Conservation (phyloP, 2,797 vertebrate species). For the Psittacula derbiana region DNA sequence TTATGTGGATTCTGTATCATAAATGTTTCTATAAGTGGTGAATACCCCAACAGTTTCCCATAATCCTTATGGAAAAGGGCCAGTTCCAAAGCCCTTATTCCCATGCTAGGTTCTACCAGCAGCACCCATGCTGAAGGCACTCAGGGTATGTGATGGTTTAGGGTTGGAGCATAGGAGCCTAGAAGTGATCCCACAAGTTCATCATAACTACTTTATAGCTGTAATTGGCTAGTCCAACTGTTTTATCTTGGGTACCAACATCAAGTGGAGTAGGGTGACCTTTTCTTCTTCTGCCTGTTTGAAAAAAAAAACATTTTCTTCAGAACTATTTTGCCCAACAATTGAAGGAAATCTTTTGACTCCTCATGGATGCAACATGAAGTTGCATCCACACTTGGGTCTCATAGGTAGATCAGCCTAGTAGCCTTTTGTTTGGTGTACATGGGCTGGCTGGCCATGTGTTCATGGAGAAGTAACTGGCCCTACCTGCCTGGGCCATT, state of each 20-base stretch:
- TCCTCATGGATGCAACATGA: background rate
- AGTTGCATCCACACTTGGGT: background rate
- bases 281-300: background rate
- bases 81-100: background rate
- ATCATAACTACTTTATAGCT: background rate
- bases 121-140: background rate
- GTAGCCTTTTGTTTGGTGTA: background rate
- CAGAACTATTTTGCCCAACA: background rate
- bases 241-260: background rate
- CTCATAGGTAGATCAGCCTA: background rate
- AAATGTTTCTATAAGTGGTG: background rate
- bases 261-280: background rate
- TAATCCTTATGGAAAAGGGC: background rate
- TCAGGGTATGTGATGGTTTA: background rate
- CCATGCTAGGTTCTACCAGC: background rate
- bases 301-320: background rate
- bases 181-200: background rate
- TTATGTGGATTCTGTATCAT: background rate
- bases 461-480: background rate
- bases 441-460: fast-evolving
- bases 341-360: background rate
- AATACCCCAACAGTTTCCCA: background rate
- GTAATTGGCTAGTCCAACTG: background rate
- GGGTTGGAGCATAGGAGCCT: background rate
- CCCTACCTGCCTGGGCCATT: background rate